A percentile compares a stretch with the other conserved stretches of the same genome.
Conservation (phyloP, 2,113 vertebrate genomes). For the Peromyscus leucopus region DNA sequence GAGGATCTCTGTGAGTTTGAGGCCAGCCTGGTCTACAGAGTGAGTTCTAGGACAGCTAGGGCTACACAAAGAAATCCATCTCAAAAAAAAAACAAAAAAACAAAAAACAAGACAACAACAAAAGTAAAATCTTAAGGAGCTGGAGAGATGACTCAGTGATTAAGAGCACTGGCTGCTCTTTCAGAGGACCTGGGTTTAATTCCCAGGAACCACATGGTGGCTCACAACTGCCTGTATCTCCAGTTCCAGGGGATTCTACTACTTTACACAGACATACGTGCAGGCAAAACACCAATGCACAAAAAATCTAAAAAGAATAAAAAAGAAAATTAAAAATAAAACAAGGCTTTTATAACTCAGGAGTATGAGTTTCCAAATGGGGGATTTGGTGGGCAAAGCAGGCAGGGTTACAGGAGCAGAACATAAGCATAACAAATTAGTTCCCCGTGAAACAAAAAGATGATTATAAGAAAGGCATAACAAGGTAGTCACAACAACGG, state of each 20-base stretch:
- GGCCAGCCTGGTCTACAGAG: not conserved
- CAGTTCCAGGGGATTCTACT: no score
- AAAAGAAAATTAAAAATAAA: no score
- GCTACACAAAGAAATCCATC: not conserved
- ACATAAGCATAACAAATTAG: not conserved
- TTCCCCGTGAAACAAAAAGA: not conserved
- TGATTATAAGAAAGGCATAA: not conserved
- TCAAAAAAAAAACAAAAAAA: no score
- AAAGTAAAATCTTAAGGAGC: not conserved
- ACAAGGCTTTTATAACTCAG: not conserved
- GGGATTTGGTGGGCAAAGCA: not conserved
- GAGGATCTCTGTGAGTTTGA: not conserved
- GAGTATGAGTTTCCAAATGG: not conserved
- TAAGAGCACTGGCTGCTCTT: not conserved
- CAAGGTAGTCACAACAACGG: no score
- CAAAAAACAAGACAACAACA: not conserved
- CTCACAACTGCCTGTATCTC: no score
- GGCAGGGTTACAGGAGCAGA: not conserved
- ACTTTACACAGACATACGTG: no score
- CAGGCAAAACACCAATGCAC: no score
- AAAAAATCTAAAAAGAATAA: no score
- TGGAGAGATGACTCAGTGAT: not conserved
- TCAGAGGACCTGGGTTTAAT: not conserved
- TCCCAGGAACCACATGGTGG: no score
- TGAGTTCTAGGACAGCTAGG: not conserved